phyloP scores from a whole-genome alignment of 2,113 vertebrate genomes.

The Perognathus longimembris region DNA sequence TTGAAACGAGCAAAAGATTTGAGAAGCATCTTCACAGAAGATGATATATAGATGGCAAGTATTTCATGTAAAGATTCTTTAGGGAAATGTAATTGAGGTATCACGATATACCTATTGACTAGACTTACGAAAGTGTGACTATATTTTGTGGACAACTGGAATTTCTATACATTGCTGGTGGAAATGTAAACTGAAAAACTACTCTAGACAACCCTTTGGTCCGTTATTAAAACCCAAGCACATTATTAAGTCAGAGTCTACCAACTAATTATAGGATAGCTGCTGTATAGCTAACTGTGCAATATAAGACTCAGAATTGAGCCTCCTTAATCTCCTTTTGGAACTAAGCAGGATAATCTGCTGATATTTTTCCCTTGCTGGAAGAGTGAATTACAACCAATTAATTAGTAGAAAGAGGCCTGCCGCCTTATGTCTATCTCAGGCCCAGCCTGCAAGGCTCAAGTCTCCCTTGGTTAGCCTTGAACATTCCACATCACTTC shows the following conservation, averaged over 20 bases:
- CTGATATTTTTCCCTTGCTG: not conserved
- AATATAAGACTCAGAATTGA: not conserved
- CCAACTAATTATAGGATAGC: not conserved
- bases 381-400: not conserved
- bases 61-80: not conserved
- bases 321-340: not conserved
- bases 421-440: not conserved
- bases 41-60: not conserved
- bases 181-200: not conserved
- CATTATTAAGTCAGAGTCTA: not conserved
- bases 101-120: not conserved
- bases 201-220: not conserved
- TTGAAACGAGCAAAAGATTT: not conserved
- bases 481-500: conserved; percentile 40
- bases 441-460: not conserved
- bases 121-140: not conserved
- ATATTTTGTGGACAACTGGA: not conserved
- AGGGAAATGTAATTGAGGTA: not conserved
- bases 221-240: not conserved
- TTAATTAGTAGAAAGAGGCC: not conserved
- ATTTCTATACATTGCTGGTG: not conserved
- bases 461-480: not conserved
- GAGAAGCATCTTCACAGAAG: not conserved
- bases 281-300: not conserved
- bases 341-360: conserved; percentile 12